Evolutionary conservation across 2,797 vertebrate species (phyloP).

Genomic region (Ibycter americanus): DNA sequence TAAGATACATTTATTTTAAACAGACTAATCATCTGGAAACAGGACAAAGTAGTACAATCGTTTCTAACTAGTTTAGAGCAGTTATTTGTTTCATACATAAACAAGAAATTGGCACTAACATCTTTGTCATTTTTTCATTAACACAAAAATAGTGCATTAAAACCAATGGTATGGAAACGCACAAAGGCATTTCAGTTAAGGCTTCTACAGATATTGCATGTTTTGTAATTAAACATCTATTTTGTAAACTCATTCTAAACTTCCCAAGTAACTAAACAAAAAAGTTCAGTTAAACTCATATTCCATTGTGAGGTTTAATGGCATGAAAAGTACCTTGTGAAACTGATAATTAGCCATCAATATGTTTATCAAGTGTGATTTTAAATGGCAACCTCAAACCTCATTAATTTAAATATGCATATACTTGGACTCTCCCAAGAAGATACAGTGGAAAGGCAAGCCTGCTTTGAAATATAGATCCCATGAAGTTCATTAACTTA

Average conservation of each 20-base stretch:
- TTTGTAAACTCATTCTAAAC: background rate
- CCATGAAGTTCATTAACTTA: background rate
- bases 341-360: background rate
- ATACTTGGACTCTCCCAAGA: background rate
- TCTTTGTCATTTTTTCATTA: background rate
- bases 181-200: slow-evolving; percentile 41
- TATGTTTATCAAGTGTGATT: background rate
- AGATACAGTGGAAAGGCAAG: background rate
- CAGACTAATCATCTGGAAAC: background rate
- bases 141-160: background rate
- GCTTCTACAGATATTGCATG: slow-evolving; percentile 11
- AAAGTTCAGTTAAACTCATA: background rate
- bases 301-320: background rate
- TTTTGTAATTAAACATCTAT: background rate
- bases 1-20: background rate
- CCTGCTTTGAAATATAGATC: background rate
- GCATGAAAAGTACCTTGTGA: background rate
- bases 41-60: background rate
- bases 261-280: background rate
- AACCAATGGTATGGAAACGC: background rate
- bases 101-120: slow-evolving; percentile 35
- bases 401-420: background rate
- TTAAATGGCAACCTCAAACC: background rate
- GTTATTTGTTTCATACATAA: background rate
- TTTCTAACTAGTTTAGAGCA: background rate